Base-by-base conservation (phyloP, 2,797 vertebrate genomes). In the Enteromius afrohamiltoni region DNA sequence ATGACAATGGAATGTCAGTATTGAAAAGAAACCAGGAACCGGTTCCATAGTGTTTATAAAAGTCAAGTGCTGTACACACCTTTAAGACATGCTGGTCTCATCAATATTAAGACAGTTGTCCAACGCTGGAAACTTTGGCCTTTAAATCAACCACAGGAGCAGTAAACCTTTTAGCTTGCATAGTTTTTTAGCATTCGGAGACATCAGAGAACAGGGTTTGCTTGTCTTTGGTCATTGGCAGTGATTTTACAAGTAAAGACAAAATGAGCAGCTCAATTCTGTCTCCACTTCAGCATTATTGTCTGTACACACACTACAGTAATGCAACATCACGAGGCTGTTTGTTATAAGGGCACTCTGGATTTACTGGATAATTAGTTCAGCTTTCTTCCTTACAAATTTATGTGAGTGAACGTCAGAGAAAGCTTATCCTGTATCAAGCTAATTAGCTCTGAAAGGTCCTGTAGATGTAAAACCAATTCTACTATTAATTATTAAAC, bases 41-140 rank as follows among this genome's bases (percentile, higher is more conserved):
- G 49, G 55, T 64, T 47, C 14, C 16, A 23, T 45, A 23, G 79
- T 67, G 37, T 83, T 68, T 55, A n/a, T 76, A 51, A 76, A 83
- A 58, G 37, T 71, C 45, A 37, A 67, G 62, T 14, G 16, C 23
- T 5, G 6, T 16, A 53, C 29, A 34, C 37, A 47, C 7, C n/a
- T 62, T 76, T 53, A 82, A 74, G 80, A 82, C 62, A 67, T 4
- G 17, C 40, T 55, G n/a, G 60, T 67, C 21, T 62, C 19, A 53
- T 74, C 53, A 40, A 0, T 71, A 10, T 42, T 26, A 76, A 76
- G 74, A 60, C 13, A 58, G 10, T 58, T 53, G 34, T 42, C 67
- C 49, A 60, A 58, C 45, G 31, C 60, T 75, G 10, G n/a, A 55
- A 45, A 31, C 74, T 49, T 81, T 84, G 81, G 81, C 49, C 47